Evolutionary conservation across 1,140 invertebrate species (phyloP).

Genomic region (Platorchestia sp.): DNA sequence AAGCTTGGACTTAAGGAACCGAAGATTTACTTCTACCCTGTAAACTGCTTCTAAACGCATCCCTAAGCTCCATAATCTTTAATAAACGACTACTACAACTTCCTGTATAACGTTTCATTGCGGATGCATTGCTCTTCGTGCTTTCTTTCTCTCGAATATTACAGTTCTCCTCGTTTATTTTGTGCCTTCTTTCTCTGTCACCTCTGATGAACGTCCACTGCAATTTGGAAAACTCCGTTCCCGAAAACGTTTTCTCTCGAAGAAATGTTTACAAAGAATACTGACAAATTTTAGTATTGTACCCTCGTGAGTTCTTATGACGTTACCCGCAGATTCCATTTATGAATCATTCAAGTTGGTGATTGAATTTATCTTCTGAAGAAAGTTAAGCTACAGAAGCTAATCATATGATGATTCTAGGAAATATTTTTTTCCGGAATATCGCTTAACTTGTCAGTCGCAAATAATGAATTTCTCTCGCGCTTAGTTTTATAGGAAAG

Average conservation of each 20-base stretch:
- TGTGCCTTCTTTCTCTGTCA: not conserved
- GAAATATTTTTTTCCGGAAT: too few species aligned
- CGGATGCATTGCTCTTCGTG: not conserved
- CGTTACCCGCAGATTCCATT: not conserved
- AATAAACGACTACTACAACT: not conserved
- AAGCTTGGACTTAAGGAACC: not conserved
- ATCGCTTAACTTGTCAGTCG: too few species aligned
- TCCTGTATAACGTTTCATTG: not conserved
- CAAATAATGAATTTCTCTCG: too few species aligned
- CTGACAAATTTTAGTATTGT: not conserved
- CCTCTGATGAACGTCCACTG: not conserved
- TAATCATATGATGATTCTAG: too few species aligned
- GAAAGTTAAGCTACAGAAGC: not conserved
- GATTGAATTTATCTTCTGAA: not conserved
- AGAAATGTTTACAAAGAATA: not conserved
- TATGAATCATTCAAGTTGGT: not conserved
- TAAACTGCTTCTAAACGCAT: conserved; percentile 1
- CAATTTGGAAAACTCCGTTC: not conserved
- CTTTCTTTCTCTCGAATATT: not conserved
- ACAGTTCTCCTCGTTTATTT: not conserved
- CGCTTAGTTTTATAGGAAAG: too few species aligned
- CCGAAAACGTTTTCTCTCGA: not conserved
- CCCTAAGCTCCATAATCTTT: not conserved
- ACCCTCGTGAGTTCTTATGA: not conserved
- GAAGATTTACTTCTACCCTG: not conserved